Base-by-base conservation (phyloP, 2,797 vertebrate genomes). In the Chaunax sp. region DNA sequence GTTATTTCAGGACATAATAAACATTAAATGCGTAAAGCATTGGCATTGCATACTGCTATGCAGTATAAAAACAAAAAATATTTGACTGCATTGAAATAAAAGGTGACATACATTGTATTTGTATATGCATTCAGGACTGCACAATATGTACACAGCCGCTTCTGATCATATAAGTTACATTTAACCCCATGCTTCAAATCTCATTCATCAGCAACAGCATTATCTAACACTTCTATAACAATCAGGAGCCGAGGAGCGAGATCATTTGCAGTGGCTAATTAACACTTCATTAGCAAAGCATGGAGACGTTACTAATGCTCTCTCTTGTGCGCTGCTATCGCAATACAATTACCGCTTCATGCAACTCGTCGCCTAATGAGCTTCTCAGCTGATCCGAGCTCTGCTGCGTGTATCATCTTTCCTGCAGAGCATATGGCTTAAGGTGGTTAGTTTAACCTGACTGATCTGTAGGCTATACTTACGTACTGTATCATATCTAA, bases 241-340 rank as follows among this genome's bases (percentile, higher is more conserved):
- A 79, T 80, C 54, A 26, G 61, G 47, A 69, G 62, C 70, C 11
- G 35, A 65, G 35, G 43, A 44, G 77, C 65, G 33, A 64, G 67
- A 69, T 69, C 60, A 72, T 75, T 69, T 75, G 65, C 57, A 44
- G 6, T 40, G 46, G 52, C 74, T 77, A 77, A 89, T 86, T 84
- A 86, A 69, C 78, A 72, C 74, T 82, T 81, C 66, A 84, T 83
- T 89, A 84, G 69, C 66, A 30, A 2, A 80, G 80, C 78, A 50
- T 1, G 50, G 52, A 74, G 70, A 77, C 19, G 28, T 54, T 28
- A n/a, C 47, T 65, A 72, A 72, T 72, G 72, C 74, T 60, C 53
- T 68, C 70, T 37, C 54, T 19, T 16, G 1, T 63, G 11, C 7
- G 33, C 53, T 25, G 35, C 63, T 26, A 40, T 59, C 23, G 12